Base-by-base conservation (phyloP, 2,888 invertebrate genomes). In the Zootermopsis nevadensis region DNA sequence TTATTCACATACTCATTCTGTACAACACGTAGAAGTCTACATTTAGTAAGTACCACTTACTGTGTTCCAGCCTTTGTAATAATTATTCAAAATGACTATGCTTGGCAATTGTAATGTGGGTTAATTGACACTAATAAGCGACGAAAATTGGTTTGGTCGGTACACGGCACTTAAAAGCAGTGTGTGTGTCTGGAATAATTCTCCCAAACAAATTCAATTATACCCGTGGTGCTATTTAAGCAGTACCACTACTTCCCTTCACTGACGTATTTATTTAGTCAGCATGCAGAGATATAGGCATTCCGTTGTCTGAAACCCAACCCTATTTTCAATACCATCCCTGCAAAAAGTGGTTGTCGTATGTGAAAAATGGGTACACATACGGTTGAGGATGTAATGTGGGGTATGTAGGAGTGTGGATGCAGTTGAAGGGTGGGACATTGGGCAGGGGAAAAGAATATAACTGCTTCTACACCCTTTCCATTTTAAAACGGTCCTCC, bases 401-500 rank as follows among this genome's bases (percentile, higher is more conserved):
- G 31, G 74, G 74, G 74, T 74, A 38, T 74, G 74, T 42, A 74
- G 74, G 74, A 42, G 35, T 74, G 38, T 38, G 15, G 69, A 33
- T 38, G 74, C 74, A 38, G 74, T 35, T 74, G 74, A 27, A 60
- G 60, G 60, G 60, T 60, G 60, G 60, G 27, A 60, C 60, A 27
- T 60, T 12, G 60, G 60, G 15, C 60, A 35, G 38, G 38, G 31
- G 69, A 31, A 19, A 38, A 15, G 74, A 33, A 38, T 38, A 74
- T 74, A 74, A 74, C 74, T 42, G 74, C 74, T 74, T 30, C 69
- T 69, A 69, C 33, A 69, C 69, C 69, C 69, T 69, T 69, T 69
- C 74, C 81, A 81, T 81, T 81, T 81, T 81, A 81, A 81, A 81
- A 81, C 67, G 31, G 72, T 72, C 55, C 74, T 74, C 74, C 74